Evolutionary conservation across 2,113 vertebrate genomes (phyloP).

Genomic region (Larimichthys crocea): DNA sequence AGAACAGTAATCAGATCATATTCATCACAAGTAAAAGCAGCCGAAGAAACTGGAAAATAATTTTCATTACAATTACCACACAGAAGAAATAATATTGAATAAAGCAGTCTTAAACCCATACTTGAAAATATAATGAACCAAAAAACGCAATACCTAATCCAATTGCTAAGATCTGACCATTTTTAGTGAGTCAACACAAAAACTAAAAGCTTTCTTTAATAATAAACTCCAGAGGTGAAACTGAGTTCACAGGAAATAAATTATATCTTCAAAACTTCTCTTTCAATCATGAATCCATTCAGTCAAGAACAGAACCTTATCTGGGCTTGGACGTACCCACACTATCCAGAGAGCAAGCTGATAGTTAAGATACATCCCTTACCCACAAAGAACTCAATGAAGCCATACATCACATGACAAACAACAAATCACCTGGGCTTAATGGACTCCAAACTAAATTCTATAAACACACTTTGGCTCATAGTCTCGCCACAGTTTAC

Average conservation of each 20-base stretch:
- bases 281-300: neutral
- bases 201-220: too few relatives aligned
- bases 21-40: neutral
- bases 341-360: neutral
- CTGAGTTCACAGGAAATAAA: neutral
- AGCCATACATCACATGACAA: neutral
- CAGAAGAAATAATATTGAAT: too few relatives aligned
- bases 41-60: neutral
- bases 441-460: neutral
- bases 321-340: neutral
- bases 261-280: neutral
- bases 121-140: too few relatives aligned
- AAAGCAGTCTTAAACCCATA: too few relatives aligned
- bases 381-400: neutral
- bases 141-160: too few relatives aligned
- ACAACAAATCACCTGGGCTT: neutral
- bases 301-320: neutral
- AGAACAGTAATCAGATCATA: neutral
- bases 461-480: neutral
- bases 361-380: neutral
- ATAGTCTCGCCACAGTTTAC: neutral
- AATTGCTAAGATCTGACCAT: too few relatives aligned
- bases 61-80: too few relatives aligned
- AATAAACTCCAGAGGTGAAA: too few relatives aligned
- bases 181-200: too few relatives aligned